Evolutionary conservation across 1,140 invertebrate genomes (phyloP), one percentile per base, ranked within the genome.

Genomic region (Melipona quadrifasciata): DNA sequence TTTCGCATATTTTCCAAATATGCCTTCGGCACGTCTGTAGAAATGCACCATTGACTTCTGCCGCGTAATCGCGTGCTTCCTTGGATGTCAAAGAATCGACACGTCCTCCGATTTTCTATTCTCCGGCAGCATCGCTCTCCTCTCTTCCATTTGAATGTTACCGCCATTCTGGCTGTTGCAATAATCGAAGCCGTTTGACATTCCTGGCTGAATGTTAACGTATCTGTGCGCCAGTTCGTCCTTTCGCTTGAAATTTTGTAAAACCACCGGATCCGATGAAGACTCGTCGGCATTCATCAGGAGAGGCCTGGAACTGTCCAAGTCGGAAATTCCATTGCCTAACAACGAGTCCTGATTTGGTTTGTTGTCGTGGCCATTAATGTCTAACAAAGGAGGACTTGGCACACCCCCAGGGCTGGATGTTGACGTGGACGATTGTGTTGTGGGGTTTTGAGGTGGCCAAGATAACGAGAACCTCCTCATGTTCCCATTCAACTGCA

Each of bases 401-500:
- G 81, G 67, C 3, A 82, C 67, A 8, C 84, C 86, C 19, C 77
- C 19, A 3, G 68, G 70, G 5, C 75, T 81, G 0, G 71, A 85
- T 21, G 53, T 68, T 0, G 84, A 75, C 5, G 58, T 65, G 27
- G 80, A 86, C 0, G 83, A 57, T 39, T 24, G 47, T 8, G 53
- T 68, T 1, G 51, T 39, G 2, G 11, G 64, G 19, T 67, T 57
- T 24, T 85, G 85, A 1, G 83, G 64, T 12, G 91, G 72, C 92
- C 92, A 93, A 4, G 92, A 90, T 34, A 94, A 71, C 0, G 95
- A 95, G 77, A 93, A 94, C 77, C 95, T 95, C 12, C 93, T 87
- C 58, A 92, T 87, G 17, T 91, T 92, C 19, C 95, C 93, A 0
- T 94, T 91, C 1, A 96, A 73, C 21, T 95, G 92, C 65, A 96